Evolutionary conservation across 2,888 invertebrate species (phyloP).

Genomic region (Troglohyphantes excavatus): DNA sequence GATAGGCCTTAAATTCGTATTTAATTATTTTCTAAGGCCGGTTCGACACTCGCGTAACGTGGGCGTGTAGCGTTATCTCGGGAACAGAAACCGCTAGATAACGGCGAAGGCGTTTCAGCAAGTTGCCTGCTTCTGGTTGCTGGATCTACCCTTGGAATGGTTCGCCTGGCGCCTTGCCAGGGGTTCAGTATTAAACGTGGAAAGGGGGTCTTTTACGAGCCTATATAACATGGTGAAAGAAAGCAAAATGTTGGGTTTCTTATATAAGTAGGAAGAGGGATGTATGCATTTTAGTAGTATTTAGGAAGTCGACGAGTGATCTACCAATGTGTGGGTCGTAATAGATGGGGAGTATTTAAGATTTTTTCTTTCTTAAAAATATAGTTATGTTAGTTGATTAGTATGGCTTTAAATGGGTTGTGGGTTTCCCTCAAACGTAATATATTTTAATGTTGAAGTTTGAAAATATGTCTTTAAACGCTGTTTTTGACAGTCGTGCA

Average conservation of each 20-base stretch:
- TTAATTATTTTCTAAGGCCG: conserved; percentile 38
- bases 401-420: no score
- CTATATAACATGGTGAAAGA: not conserved
- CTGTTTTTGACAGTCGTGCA: no score
- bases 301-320: no score
- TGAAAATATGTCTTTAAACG: no score
- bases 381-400: no score
- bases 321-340: no score
- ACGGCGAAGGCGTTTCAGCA: not conserved
- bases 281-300: no score
- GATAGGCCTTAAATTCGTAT: conserved; percentile 36
- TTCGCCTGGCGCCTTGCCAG: conserved; percentile 16
- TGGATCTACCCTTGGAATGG: conserved; percentile 4
- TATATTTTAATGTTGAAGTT: no score
- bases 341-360: no score
- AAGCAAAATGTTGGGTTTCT: not conserved
- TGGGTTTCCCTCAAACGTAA: no score
- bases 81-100: conserved; percentile 22
- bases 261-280: no score
- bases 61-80: conserved; percentile 12
- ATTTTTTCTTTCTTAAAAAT: no score
- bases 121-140: not conserved
- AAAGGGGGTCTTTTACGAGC: conserved; percentile 10
- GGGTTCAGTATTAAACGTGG: not conserved
- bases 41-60: not conserved